Percentiles rank a stretch among this genome's conserved stretches.
These are phyloP conservation scores for Chironomus tepperi DNA, from an alignment of 1,140 invertebrate species.

Conservation along the genomic window DNA sequence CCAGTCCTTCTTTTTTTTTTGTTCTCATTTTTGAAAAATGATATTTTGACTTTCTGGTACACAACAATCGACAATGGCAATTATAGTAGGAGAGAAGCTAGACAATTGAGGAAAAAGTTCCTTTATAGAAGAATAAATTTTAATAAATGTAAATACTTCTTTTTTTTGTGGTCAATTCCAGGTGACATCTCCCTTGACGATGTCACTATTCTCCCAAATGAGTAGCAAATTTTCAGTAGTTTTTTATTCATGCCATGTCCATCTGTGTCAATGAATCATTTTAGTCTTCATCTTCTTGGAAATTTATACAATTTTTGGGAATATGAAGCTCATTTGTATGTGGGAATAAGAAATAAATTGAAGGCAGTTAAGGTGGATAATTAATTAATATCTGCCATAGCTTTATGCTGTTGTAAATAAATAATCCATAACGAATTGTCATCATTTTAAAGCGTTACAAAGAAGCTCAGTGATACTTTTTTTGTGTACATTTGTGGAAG, in stretches of 20 bases:
- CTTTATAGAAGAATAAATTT: neutral
- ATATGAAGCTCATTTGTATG: too few relatives aligned
- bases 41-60: slow-evolving; percentile 17
- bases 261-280: neutral
- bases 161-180: too few relatives aligned
- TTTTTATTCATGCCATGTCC: neutral
- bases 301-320: neutral
- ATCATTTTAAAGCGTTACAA: slow-evolving; percentile 2
- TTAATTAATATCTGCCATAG: neutral
- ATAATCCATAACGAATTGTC: slow-evolving; percentile 13
- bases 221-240: too few relatives aligned
- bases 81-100: neutral
- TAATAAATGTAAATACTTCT: too few relatives aligned
- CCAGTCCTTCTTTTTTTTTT: neutral
- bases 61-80: slow-evolving; percentile 22
- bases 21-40: neutral
- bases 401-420: neutral
- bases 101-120: neutral
- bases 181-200: too few relatives aligned
- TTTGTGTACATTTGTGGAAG: neutral
- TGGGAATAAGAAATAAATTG: too few relatives aligned
- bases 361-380: neutral
- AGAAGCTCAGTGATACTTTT: neutral
- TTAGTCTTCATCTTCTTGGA: neutral
- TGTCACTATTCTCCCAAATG: too few relatives aligned